phyloP scores from a whole-genome alignment of 37 sponge, comb jelly and placozoan species.

The Ephydatia muelleri region DNA sequence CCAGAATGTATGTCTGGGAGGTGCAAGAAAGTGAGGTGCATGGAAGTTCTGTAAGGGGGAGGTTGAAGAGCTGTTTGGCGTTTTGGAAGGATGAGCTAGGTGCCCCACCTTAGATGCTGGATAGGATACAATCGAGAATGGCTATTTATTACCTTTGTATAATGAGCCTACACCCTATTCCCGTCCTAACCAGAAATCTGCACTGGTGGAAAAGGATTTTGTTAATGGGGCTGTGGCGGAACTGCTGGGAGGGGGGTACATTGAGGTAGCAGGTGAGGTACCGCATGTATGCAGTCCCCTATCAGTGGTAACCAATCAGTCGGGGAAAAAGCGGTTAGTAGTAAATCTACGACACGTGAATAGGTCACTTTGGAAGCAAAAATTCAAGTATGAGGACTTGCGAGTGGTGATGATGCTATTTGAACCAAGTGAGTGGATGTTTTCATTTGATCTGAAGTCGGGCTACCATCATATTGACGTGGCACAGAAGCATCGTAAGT shows the following conservation, averaged over 20 bases:
- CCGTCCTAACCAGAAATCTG: constrained; percentile 5
- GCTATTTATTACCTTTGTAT: constrained; percentile 10
- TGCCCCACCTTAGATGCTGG: neutral
- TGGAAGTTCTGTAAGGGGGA: too few relatives aligned
- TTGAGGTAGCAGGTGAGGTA: neutral
- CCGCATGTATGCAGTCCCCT: constrained; percentile 21
- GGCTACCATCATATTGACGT: constrained; percentile 32
- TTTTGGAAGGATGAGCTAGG: constrained; percentile 21
- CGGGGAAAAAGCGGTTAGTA: constrained; percentile 16
- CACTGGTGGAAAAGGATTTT: constrained; percentile 11
- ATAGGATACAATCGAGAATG: neutral
- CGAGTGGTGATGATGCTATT: constrained; percentile 3
- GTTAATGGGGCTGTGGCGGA: constrained; percentile 4
- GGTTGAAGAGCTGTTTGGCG: neutral
- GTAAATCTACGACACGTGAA: constrained; percentile 19
- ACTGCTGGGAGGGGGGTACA: neutral
- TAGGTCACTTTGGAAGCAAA: neutral
- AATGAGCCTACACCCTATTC: neutral
- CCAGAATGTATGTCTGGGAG: too few relatives aligned
- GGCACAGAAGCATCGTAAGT: neutral
- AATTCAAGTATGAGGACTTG: constrained; percentile 42
- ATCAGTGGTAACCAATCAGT: neutral
- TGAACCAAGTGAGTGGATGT: too few relatives aligned
- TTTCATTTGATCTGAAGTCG: too few relatives aligned
- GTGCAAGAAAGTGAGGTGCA: too few relatives aligned